phyloP scores from a whole-genome alignment of 2,797 vertebrate genomes.

The Helicolenus hilgendorfi region DNA sequence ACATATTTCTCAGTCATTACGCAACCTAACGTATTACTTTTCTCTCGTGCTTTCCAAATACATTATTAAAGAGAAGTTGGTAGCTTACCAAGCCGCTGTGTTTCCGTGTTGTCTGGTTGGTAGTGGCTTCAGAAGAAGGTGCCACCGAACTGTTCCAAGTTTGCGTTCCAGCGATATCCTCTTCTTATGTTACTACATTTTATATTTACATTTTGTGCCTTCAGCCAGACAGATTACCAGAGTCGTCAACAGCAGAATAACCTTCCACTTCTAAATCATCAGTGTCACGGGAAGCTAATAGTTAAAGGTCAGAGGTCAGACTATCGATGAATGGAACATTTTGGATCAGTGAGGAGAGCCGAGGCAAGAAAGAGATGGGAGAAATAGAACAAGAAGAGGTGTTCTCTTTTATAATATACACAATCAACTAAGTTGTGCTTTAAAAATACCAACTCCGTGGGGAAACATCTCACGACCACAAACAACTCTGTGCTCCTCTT shows the following conservation, averaged over 20 bases:
- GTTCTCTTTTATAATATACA: background rate
- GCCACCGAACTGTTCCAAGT: constrained; percentile 2
- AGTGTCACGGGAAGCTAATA: background rate
- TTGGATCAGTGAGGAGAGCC: background rate
- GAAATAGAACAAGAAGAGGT: background rate
- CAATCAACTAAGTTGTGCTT: background rate
- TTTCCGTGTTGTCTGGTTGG: background rate
- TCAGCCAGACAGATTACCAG: background rate
- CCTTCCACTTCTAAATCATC: background rate
- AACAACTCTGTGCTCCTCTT: background rate
- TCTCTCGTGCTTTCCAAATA: background rate
- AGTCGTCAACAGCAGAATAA: background rate
- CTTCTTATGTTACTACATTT: constrained; percentile 60
- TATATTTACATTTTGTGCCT: constrained; percentile 34
- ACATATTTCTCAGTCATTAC: background rate
- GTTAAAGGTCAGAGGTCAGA: background rate
- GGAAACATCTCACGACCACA: background rate
- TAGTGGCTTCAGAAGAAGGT: constrained; percentile 6
- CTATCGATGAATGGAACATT: background rate
- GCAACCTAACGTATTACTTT: background rate
- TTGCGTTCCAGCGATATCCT: constrained; percentile 14
- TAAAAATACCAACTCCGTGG: background rate
- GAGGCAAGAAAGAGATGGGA: background rate
- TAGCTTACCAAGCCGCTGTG: no score
- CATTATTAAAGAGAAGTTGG: background rate